A percentile compares a stretch with the other conserved stretches of the same genome.
phyloP scores from a whole-genome alignment of 2,113 vertebrate genomes.

The Oplegnathus fasciatus region DNA sequence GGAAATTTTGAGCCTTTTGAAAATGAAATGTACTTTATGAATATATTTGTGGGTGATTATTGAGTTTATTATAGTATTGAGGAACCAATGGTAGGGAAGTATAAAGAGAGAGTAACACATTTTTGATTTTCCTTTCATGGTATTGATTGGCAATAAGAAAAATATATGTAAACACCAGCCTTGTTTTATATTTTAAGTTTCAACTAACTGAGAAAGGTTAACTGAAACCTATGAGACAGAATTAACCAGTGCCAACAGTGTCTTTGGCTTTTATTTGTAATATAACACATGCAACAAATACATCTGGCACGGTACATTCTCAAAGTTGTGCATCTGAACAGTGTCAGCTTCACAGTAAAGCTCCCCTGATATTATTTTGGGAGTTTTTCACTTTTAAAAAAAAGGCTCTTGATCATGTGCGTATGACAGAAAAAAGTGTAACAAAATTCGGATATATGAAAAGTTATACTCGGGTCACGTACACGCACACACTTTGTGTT shows the following conservation, averaged over 20 bases:
- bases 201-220: not conserved
- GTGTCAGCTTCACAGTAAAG: not conserved
- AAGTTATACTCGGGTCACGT: not conserved
- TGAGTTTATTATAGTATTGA: no score
- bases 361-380: not conserved
- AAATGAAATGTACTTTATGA: no score
- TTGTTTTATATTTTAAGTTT: not conserved
- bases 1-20: not conserved
- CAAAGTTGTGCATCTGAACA: not conserved
- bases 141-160: not conserved
- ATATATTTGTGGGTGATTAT: no score
- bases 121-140: not conserved
- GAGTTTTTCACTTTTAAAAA: no score
- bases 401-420: not conserved
- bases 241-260: not conserved
- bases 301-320: not conserved
- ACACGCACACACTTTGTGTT: no score
- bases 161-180: not conserved
- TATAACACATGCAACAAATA: not conserved
- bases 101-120: not conserved
- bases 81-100: no score
- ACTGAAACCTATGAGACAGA: not conserved
- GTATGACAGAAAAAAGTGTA: not conserved
- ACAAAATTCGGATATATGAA: not conserved
- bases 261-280: slow-evolving; percentile 43